Conservation (phyloP, 2,888 invertebrate species). For the Tubiluchus corallicola region DNA sequence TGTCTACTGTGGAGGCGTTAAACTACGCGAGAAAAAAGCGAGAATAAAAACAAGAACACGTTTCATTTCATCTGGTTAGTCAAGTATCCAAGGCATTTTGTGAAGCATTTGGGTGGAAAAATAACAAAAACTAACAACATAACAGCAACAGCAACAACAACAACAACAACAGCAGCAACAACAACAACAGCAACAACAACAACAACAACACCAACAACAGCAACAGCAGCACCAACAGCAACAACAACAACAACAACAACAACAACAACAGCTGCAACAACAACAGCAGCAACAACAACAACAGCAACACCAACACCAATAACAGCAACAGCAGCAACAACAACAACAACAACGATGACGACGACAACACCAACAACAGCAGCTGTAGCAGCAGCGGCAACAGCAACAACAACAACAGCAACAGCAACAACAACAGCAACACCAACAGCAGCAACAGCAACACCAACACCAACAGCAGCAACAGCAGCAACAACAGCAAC, state of each 20-base stretch:
- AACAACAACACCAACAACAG: not conserved
- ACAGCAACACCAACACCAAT: not conserved
- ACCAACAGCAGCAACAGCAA: slow-evolving; percentile 1
- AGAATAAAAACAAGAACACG: too few relatives aligned
- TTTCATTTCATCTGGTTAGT: too few relatives aligned
- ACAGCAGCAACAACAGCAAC: slow-evolving; percentile 1
- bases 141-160: slow-evolving; percentile 3
- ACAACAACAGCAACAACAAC: slow-evolving; percentile 3
- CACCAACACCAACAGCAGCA: not conserved
- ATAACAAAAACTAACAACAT: not conserved
- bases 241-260: slow-evolving; percentile 1
- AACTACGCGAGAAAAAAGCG: too few relatives aligned
- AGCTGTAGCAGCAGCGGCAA: not conserved
- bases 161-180: not conserved
- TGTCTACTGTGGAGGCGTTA: too few relatives aligned
- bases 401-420: slow-evolving; percentile 3
- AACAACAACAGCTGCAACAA: not conserved
- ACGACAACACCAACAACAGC: slow-evolving; percentile 1
- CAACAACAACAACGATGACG: not conserved
- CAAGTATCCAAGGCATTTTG: too few relatives aligned
- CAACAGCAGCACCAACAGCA: not conserved
- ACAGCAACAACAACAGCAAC: slow-evolving; percentile 3
- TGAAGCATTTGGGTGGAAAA: too few relatives aligned
- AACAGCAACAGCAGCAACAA: slow-evolving; percentile 3
- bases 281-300: slow-evolving; percentile 3